phyloP scores from a whole-genome alignment of 64 coral and sea anemone genomes.

The Pachyseris speciosa region DNA sequence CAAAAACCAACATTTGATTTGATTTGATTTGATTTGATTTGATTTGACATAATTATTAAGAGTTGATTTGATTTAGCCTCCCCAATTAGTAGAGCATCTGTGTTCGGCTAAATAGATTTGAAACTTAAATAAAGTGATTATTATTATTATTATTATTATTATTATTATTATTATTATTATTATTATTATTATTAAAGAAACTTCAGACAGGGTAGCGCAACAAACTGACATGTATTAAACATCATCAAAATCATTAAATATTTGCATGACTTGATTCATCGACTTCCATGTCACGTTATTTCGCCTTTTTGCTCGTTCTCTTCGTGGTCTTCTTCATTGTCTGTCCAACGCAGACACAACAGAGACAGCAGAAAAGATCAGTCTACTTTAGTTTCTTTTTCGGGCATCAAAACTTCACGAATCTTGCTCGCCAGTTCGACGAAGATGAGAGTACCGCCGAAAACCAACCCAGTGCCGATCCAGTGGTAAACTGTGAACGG shows the following conservation, averaged over 20 bases:
- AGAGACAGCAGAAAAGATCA: slow-evolving; percentile 12
- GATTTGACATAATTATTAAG: too few relatives aligned
- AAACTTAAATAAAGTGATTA: too few relatives aligned
- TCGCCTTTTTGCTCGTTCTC: background rate
- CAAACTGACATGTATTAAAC: background rate
- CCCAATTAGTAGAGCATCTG: too few relatives aligned
- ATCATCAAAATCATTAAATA: background rate
- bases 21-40: too few relatives aligned
- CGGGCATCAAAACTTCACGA: slow-evolving; percentile 27
- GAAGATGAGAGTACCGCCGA: slow-evolving; percentile 86
- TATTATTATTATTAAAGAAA: too few relatives aligned
- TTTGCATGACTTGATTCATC: slow-evolving; percentile 14
- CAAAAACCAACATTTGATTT: too few relatives aligned
- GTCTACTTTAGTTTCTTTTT: slow-evolving; percentile 71
- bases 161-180: too few relatives aligned
- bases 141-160: too few relatives aligned
- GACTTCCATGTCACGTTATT: background rate
- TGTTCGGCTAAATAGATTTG: too few relatives aligned
- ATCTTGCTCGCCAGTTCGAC: slow-evolving; percentile 83
- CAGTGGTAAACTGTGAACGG: slow-evolving; percentile 95
- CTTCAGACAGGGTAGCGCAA: too few relatives aligned
- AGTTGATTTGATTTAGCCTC: too few relatives aligned
- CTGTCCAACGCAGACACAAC: background rate
- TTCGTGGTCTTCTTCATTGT: background rate
- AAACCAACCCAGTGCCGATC: slow-evolving; percentile 83